A percentile compares a stretch with the other conserved stretches of the same genome.
phyloP scores from a whole-genome alignment of 2,888 invertebrate genomes.

The Monopis laevigella region DNA sequence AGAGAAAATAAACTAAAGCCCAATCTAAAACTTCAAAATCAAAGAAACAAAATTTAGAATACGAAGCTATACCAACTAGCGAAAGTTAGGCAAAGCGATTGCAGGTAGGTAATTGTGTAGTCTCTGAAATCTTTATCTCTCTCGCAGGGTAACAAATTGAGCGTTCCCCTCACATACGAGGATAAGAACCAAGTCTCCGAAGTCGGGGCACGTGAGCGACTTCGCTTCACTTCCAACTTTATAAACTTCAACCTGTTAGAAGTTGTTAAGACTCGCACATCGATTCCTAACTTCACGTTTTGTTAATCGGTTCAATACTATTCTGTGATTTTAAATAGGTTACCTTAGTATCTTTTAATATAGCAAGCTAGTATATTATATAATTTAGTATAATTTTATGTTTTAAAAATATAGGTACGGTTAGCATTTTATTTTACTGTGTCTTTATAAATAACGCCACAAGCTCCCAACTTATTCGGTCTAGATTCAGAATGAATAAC shows the following conservation, averaged over 20 bases:
- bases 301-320: constrained; percentile 8
- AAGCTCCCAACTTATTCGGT: no score
- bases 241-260: constrained; percentile 38
- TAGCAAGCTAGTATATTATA: no score
- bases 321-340: not conserved
- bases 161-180: constrained; percentile 11
- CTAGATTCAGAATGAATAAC: no score
- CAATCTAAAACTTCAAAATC: no score
- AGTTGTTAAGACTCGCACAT: constrained; percentile 10
- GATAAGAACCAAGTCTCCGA: constrained; percentile 13
- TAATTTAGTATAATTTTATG: no score
- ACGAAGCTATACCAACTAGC: no score
- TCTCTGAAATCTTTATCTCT: constrained; percentile 9
- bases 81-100: constrained; percentile 5
- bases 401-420: no score
- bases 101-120: constrained; percentile 11
- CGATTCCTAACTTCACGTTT: constrained; percentile 7
- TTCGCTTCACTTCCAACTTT: constrained; percentile 24
- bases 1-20: no score
- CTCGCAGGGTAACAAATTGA: constrained; percentile 10
- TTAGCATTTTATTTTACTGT: no score
- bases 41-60: no score
- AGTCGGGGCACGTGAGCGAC: constrained; percentile 25
- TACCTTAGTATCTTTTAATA: no score
- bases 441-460: no score